Evolutionary conservation across 2,113 vertebrate species (phyloP), one percentile per base, ranked within the genome.

Genomic region (Caranx melampygus): DNA sequence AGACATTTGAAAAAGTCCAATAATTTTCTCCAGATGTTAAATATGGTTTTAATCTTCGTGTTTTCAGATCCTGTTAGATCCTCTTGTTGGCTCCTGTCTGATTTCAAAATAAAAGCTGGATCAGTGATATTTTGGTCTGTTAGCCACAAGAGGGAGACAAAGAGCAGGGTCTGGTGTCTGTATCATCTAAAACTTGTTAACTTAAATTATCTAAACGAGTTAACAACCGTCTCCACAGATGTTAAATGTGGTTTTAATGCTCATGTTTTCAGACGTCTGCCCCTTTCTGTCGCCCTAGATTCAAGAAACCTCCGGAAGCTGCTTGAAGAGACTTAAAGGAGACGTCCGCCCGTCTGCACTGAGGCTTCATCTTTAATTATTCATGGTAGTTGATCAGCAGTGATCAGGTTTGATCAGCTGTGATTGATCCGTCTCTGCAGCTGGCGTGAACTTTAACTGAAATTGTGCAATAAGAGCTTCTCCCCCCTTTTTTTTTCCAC

Each of bases 291-390:
- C 45, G 34, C 52, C 60, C 15, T 79, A 93, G 93, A 92, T 94
- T 82, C 92, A 93, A 89, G 78, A 79, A 93, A 90, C 82, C 90
- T 94, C 11, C 84, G 34, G 74, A 93, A 91, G 79, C 91, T 93
- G 40, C 89, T 94, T 18, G 91, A 92, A 54, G 93, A 92, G 79
- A 93, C 91, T 76, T 94, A 69, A 82, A 60, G 45, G 78, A 81
- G 62, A 65, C 67, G 69, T 9, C 35, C 5, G 42, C 31, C 20
- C 52, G 35, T 67, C 55, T 16, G 33, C 52, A 79, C 10, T 15
- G 81, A 79, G 64, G 79, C 68, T 40, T 31, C 40, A 13, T 14
- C 62, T 70, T 81, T 47, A 9, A 44, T 76, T 18, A 13, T 42
- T 72, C 45, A 52, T 58, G 13, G 10, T 6, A 47, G 18, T 64